Conservation (phyloP, 2,797 vertebrate species). For the Syngnathus acus region DNA sequence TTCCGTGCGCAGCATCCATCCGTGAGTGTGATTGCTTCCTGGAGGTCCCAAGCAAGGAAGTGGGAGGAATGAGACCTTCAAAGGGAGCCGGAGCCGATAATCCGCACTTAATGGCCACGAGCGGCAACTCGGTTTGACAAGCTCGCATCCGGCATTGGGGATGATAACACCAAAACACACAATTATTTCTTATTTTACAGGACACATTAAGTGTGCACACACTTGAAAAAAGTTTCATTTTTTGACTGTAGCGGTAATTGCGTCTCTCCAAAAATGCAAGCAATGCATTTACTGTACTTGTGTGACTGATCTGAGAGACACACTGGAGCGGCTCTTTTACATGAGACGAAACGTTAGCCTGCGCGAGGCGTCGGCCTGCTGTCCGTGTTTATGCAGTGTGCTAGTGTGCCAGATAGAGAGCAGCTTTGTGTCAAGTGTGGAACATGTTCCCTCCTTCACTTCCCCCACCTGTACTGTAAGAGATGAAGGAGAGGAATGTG, state of each 20-base stretch:
- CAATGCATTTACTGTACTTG: neutral
- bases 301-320: neutral
- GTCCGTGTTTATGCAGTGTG: neutral
- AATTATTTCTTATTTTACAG: neutral
- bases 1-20: too few species aligned
- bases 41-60: slow-evolving; percentile 61
- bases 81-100: slow-evolving; percentile 66
- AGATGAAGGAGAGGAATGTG: neutral
- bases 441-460: neutral
- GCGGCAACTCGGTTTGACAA: slow-evolving; percentile 57
- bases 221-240: too few species aligned
- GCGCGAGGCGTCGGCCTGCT: neutral
- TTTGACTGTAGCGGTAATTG: neutral
- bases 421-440: neutral
- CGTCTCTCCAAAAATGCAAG: neutral
- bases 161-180: neutral
- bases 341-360: neutral
- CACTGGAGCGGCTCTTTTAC: neutral
- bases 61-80: slow-evolving; percentile 61
- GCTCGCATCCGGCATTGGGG: slow-evolving; percentile 40
- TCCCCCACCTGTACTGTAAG: neutral
- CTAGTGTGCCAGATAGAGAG: neutral
- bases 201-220: neutral
- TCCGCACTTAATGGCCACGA: slow-evolving; percentile 66
- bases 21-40: slow-evolving; percentile 49